Evolutionary conservation across 2,797 vertebrate genomes (phyloP).

Genomic region (Nannoperca obscura): DNA sequence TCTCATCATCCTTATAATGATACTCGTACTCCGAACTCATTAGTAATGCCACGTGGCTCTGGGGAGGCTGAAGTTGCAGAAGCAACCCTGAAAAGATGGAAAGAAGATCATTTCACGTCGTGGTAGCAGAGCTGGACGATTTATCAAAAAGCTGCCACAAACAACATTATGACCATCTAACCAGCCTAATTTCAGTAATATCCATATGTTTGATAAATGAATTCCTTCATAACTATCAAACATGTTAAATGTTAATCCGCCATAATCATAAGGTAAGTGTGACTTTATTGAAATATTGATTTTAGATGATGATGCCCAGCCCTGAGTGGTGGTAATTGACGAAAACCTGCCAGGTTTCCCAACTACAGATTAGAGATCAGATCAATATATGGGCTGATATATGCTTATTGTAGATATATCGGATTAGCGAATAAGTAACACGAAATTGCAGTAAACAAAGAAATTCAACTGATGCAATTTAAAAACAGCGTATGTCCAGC

Average conservation of each 20-base stretch:
- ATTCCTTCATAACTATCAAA: background rate
- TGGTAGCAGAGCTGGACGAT: background rate
- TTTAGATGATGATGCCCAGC: background rate
- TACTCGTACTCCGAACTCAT: background rate
- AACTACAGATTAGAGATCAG: background rate
- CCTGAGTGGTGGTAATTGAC: background rate
- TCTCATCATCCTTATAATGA: background rate
- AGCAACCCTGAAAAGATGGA: background rate
- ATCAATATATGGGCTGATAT: background rate
- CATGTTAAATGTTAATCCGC: too few species aligned
- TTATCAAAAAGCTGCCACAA: background rate
- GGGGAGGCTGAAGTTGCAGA: background rate
- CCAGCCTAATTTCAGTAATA: background rate
- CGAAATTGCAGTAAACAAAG: background rate
- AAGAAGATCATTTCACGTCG: too few species aligned
- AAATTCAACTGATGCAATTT: background rate
- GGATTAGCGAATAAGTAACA: background rate
- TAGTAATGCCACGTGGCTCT: background rate
- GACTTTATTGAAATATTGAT: background rate
- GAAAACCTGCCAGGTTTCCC: background rate
- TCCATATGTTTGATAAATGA: background rate
- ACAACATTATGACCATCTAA: background rate
- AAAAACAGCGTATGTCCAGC: background rate
- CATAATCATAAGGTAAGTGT: background rate
- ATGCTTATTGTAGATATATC: background rate